A percentile compares a stretch with the other conserved stretches of the same genome.
Conservation (phyloP, 2,113 vertebrate genomes). For the Corvus hawaiiensis region DNA sequence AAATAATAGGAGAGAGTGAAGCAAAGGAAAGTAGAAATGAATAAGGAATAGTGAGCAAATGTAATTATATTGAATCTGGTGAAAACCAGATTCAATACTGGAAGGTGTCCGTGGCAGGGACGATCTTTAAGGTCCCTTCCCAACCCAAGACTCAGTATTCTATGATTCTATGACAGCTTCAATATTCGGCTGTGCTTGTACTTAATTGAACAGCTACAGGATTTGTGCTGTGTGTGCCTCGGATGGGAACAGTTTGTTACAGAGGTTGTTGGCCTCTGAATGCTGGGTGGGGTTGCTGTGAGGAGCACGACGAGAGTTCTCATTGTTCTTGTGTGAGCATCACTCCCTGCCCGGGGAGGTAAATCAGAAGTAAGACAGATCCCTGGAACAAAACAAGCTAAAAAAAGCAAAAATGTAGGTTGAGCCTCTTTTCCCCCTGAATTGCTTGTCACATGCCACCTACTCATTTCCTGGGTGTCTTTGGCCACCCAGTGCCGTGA, state of each 20-base stretch:
- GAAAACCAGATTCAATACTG: not conserved
- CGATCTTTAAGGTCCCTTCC: not conserved
- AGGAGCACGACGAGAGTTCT: rapidly evolving
- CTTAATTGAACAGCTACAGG: not conserved
- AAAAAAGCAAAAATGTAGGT: not conserved
- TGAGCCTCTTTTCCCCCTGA: not conserved
- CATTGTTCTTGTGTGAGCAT: not conserved
- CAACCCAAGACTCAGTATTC: not conserved
- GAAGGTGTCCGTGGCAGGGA: not conserved
- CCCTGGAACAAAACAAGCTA: not conserved
- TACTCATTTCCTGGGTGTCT: conserved; percentile 7
- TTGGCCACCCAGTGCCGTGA: not conserved
- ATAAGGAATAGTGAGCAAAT: not conserved
- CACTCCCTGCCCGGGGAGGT: not conserved
- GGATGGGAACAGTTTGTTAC: not conserved
- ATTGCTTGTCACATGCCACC: not conserved
- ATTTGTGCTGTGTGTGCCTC: not conserved
- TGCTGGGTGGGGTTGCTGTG: not conserved
- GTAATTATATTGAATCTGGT: not conserved
- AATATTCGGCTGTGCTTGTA: not conserved
- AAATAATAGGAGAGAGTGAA: not conserved
- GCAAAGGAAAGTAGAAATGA: not conserved
- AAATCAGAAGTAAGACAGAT: not conserved
- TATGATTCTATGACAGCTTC: not conserved
- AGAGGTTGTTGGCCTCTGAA: not conserved